Evolutionary conservation across 1,140 invertebrate genomes (phyloP).

Genomic region (Diuraphis noxia): DNA sequence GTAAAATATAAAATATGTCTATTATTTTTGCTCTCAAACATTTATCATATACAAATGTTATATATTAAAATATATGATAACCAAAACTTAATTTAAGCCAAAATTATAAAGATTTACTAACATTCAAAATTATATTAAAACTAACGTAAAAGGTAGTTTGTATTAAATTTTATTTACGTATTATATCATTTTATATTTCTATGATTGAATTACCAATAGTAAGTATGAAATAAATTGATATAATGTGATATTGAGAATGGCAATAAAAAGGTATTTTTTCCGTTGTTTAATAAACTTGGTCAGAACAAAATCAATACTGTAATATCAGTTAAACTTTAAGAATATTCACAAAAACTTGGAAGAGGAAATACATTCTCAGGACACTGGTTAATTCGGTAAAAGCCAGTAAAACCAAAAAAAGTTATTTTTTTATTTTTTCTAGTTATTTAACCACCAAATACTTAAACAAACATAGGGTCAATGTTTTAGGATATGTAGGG

Average conservation of each 20-base stretch:
- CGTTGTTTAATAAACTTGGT: constrained; percentile 12
- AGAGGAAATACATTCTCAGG: constrained; percentile 23
- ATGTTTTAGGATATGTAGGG: constrained; percentile 9
- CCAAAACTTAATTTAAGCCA: neutral
- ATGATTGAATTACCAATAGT: neutral
- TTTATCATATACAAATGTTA: neutral
- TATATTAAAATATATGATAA: neutral
- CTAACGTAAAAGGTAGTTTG: too few relatives aligned
- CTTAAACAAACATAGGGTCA: neutral
- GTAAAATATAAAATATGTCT: neutral
- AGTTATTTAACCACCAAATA: neutral
- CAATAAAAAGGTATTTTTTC: neutral
- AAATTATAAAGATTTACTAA: neutral
- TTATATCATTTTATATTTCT: neutral
- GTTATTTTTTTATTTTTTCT: constrained; percentile 15
- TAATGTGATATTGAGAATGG: neutral
- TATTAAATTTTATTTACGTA: neutral
- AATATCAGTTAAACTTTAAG: neutral
- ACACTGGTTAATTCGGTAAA: constrained; percentile 11
- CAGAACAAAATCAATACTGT: neutral
- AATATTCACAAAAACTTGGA: constrained; percentile 8
- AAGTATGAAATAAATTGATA: neutral
- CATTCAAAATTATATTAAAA: neutral
- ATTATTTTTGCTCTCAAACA: neutral
- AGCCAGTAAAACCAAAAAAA: constrained; percentile 11